Evolutionary conservation across 1,140 invertebrate species (phyloP).

Genomic region (Caenorhabditis tropicalis): DNA sequence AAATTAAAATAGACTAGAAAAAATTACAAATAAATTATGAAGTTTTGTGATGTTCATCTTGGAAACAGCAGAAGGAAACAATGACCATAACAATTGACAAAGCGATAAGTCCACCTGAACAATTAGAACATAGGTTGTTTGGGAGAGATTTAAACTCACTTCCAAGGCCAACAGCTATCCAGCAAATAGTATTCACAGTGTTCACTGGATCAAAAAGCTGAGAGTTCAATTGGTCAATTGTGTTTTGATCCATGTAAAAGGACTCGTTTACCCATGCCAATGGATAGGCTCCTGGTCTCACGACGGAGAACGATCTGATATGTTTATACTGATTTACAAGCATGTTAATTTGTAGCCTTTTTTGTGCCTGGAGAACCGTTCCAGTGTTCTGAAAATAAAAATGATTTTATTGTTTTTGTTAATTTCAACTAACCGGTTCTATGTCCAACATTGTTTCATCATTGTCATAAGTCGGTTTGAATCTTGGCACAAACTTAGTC

Average conservation of each 20-base stretch:
- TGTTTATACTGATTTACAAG: conserved; percentile 44
- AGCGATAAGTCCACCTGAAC: conserved; percentile 47
- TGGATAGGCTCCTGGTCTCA: conserved; percentile 55
- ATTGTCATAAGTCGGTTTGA: conserved; percentile 52
- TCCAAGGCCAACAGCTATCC: conserved; percentile 49
- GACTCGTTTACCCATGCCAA: conserved; percentile 54
- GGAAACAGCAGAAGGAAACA: conserved; percentile 43
- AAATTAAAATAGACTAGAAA: neutral
- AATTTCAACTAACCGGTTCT: conserved; percentile 45
- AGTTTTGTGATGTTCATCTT: conserved; percentile 13
- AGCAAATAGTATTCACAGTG: conserved; percentile 44
- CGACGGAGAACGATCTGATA: conserved; percentile 46
- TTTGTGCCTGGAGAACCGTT: conserved; percentile 54
- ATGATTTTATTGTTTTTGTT: neutral
- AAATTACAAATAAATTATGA: conserved; percentile 33
- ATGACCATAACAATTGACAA: conserved; percentile 44
- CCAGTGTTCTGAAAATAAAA: conserved; percentile 49
- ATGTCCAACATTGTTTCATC: conserved; percentile 56
- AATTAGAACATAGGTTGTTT: neutral
- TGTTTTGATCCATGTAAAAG: conserved; percentile 49
- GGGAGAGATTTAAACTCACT: neutral
- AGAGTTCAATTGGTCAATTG: conserved; percentile 40
- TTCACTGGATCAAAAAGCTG: conserved; percentile 30
- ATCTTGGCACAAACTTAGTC: conserved; percentile 46
- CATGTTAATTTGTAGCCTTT: conserved; percentile 56